Conservation (phyloP, 2,113 vertebrate species). For the Rousettus leschenaultii region DNA sequence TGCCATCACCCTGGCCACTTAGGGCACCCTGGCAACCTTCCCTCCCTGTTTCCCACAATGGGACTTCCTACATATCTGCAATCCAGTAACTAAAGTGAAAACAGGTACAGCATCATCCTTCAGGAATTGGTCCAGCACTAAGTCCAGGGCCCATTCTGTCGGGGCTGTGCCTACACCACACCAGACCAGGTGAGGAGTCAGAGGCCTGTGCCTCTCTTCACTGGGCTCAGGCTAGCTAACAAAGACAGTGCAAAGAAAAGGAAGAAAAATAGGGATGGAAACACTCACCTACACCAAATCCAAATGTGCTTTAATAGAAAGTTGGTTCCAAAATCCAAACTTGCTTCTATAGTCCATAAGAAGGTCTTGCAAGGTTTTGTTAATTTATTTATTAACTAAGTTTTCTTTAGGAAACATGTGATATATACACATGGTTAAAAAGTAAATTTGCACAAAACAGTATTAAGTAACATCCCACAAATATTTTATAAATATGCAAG, state of each 20-base stretch:
- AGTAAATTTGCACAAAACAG: background rate
- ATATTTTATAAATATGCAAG: constrained; percentile 4
- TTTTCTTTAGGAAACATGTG: constrained; percentile 11
- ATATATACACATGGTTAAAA: background rate
- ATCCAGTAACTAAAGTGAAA: background rate
- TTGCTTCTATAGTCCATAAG: background rate
- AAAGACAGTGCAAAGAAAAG: background rate
- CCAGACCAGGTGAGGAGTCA: background rate
- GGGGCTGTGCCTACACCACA: background rate
- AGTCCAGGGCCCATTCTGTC: background rate
- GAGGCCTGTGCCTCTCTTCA: background rate
- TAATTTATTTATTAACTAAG: background rate
- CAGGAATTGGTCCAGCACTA: background rate
- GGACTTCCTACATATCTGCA: background rate
- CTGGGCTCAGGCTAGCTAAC: background rate
- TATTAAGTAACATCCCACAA: background rate
- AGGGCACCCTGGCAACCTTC: background rate
- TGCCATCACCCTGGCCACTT: too few species aligned
- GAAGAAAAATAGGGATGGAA: background rate
- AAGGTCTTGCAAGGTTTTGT: background rate
- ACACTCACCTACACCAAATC: background rate
- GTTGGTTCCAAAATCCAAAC: background rate
- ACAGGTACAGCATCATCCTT: too few species aligned
- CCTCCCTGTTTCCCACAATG: background rate
- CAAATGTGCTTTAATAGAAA: background rate